These are phyloP conservation scores for Nephrotoma guestfalica DNA, from an alignment of 2,888 invertebrate genomes.

Conservation along the genomic window DNA sequence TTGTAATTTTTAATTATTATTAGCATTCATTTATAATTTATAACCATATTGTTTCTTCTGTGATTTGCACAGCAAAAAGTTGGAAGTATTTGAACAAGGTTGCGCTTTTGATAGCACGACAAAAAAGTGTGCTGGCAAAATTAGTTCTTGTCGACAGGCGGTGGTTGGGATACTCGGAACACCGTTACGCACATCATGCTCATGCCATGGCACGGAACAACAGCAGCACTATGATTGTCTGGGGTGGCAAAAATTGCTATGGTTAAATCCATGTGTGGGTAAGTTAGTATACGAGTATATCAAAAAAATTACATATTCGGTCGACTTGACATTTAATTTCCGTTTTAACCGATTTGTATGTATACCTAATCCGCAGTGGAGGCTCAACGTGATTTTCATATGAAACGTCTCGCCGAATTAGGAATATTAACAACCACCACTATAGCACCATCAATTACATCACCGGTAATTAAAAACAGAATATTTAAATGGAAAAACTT, in stretches of 20 bases:
- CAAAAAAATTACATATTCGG: neutral
- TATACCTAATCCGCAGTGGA: conserved; percentile 47
- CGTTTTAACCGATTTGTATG: neutral
- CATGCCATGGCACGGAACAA: conserved; percentile 74
- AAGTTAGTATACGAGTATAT: conserved; percentile 43
- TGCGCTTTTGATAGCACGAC: conserved; percentile 85
- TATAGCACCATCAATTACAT: conserved; percentile 34
- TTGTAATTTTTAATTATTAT: neutral
- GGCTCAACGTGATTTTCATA: conserved; percentile 77
- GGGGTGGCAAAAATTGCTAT: conserved; percentile 78
- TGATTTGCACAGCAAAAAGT: conserved; percentile 36
- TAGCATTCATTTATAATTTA: neutral
- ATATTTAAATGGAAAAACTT: neutral
- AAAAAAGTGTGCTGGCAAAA: conserved; percentile 75
- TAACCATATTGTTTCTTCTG: neutral
- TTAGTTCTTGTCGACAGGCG: conserved; percentile 67
- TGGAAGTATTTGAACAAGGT: conserved; percentile 81
- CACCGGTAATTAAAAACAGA: conserved; percentile 16
- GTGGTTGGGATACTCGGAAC: conserved; percentile 81
- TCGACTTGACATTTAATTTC: neutral
- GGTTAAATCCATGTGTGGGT: conserved; percentile 91
- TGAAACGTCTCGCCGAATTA: conserved; percentile 38
- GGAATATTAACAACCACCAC: conserved; percentile 35
- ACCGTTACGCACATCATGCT: conserved; percentile 74
- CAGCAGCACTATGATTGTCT: conserved; percentile 75